Base-by-base conservation (phyloP, 2,113 vertebrate genomes). In the Chionis minor region DNA sequence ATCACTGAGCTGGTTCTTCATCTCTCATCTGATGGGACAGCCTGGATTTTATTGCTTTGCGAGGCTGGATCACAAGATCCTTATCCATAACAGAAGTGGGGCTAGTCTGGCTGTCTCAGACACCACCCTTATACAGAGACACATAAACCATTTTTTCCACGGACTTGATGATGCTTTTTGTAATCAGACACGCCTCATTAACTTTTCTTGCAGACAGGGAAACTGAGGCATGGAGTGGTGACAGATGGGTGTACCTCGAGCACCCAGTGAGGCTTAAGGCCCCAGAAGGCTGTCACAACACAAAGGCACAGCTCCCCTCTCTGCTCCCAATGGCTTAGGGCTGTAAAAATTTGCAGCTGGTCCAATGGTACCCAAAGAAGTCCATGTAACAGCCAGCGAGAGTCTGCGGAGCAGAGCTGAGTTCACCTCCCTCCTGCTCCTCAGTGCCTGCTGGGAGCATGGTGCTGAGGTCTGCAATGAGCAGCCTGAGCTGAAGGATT, bases 391-490 rank as follows among this genome's bases (percentile, higher is more conserved):
- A 59, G 32, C 23, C 55, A 66, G n/a, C 0, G 4, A 65, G 14
- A 63, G 10, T 22, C 17, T 40, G 59, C 58, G 83, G 72, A 83
- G 45, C 72, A 86, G 47, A 78, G 63, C 18, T 62, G 40, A 47
- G 33, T 62, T 80, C 28, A 49, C 12, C 59, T 19, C 7, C 27
- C 8, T 80, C 28, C 35, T 62, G 44, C 40, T 58, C 16, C 62
- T 77, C 0, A 0, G 30, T 81, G 55, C 28, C 45, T 59, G 21
- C 32, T 69, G 47, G 42, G 69, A 51, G 5, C 2, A 0, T 32
- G 23, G 40, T 45, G 21, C 62, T 61, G 47, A 93, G 81, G 14
- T 51, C 10, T 62, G 38, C 33, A 49, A 13, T 8, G 32, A 73
- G 20, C 71, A 74, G 63, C 18, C 23, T 55, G 27, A 63, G 12